A percentile compares a stretch with the other conserved stretches of the same genome.
phyloP scores from a whole-genome alignment of 1,140 invertebrate genomes.

The Scaptomyza hsui region DNA sequence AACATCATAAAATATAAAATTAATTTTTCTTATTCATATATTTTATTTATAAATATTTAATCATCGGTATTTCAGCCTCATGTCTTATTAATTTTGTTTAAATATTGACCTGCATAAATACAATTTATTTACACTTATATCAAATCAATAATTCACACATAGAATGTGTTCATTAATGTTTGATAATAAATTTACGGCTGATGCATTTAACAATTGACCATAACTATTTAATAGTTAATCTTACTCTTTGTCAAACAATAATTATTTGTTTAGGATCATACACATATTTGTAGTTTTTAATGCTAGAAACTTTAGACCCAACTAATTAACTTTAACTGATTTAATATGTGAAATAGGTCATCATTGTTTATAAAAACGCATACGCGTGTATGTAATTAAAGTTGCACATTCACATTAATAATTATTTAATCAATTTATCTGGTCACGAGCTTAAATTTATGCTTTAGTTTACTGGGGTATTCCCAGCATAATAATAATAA shows the following conservation, averaged over 20 bases:
- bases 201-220: neutral
- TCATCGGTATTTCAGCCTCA: too few relatives aligned
- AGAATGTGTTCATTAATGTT: neutral
- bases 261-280: slow-evolving; percentile 1
- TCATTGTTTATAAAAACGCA: neutral
- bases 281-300: neutral
- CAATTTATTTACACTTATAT: neutral
- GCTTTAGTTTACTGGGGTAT: neutral
- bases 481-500: neutral
- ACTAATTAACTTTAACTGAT: neutral
- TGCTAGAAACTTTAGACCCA: neutral
- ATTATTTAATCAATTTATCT: slow-evolving; percentile 23
- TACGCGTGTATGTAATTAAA: neutral
- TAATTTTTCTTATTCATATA: too few relatives aligned
- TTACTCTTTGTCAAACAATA: neutral
- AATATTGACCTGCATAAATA: neutral
- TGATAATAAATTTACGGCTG: neutral
- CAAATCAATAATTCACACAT: neutral
- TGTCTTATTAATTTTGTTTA: too few relatives aligned
- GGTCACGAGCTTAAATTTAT: neutral
- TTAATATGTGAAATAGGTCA: neutral
- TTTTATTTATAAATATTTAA: too few relatives aligned
- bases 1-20: too few relatives aligned
- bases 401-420: slow-evolving; percentile 14
- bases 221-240: neutral